Percentiles rank a stretch among this genome's conserved stretches.
Conservation (phyloP, 2,888 invertebrate species). For the Lypha dubia region DNA sequence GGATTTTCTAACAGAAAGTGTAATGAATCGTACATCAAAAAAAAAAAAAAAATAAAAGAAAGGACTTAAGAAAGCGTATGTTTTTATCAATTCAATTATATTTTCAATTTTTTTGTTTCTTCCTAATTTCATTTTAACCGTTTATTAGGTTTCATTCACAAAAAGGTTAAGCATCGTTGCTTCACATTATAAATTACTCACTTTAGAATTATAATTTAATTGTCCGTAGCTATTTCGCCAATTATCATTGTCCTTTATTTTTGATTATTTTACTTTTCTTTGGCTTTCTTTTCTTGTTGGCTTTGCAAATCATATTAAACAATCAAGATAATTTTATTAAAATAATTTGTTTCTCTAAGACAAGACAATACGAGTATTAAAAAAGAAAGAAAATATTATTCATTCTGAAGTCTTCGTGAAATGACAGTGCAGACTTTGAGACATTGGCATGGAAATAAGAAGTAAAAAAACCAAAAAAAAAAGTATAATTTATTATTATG, state of each 20-base stretch:
- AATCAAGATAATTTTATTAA: conserved; percentile 63
- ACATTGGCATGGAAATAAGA: conserved; percentile 52
- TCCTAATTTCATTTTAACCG: neutral
- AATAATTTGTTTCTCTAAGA: conserved; percentile 31
- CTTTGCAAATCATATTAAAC: conserved; percentile 48
- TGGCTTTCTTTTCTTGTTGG: conserved; percentile 19
- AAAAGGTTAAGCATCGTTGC: neutral
- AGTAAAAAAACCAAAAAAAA: conserved; percentile 75
- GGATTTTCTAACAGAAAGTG: too few relatives aligned
- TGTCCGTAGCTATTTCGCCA: conserved; percentile 2
- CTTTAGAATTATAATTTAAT: neutral
- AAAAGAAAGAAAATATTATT: conserved; percentile 41
- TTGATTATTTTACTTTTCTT: neutral
- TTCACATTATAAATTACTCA: neutral
- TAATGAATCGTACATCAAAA: too few relatives aligned
- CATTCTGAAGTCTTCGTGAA: conserved; percentile 59
- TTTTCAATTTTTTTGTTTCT: neutral
- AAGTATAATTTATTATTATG: conserved; percentile 81
- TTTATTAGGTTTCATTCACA: neutral
- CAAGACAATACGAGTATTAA: neutral
- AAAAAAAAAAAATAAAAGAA: too few relatives aligned
- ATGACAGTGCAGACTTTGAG: conserved; percentile 68
- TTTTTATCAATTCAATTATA: too few relatives aligned
- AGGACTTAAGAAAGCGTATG: too few relatives aligned
- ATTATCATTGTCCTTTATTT: neutral